A percentile compares a stretch with the other conserved stretches of the same genome.
phyloP scores from a whole-genome alignment of 2,888 invertebrate genomes.

The Heliconius ethilla region DNA sequence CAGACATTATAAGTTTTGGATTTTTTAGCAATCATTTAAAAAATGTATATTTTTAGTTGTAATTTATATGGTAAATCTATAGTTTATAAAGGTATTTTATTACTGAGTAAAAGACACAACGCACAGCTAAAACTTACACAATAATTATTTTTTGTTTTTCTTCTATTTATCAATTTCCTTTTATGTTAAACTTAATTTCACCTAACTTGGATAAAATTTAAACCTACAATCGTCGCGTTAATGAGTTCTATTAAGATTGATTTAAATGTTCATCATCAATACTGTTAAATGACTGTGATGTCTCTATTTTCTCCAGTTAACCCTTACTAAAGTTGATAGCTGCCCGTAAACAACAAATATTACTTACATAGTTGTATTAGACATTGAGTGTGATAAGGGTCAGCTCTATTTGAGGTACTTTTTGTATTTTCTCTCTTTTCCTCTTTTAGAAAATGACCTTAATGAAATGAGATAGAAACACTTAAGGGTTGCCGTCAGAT shows the following conservation, averaged over 20 bases:
- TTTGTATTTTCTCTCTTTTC: constrained; percentile 50
- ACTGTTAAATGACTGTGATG: not conserved
- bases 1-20: no score
- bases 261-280: not conserved
- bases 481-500: constrained; percentile 53
- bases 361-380: constrained; percentile 40
- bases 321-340: constrained; percentile 11
- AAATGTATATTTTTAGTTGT: no score
- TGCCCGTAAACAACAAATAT: constrained; percentile 35
- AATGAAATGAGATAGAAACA: constrained; percentile 44
- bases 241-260: not conserved
- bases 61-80: no score
- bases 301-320: constrained; percentile 9
- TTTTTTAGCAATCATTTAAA: no score
- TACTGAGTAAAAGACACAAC: no score
- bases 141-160: no score
- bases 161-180: no score
- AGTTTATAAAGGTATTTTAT: no score
- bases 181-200: no score
- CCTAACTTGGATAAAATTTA: no score
- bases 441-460: constrained; percentile 36
- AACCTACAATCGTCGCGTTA: not conserved
- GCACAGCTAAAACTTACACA: no score
- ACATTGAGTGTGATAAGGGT: constrained; percentile 63
- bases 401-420: constrained; percentile 53